Evolutionary conservation across 2,113 vertebrate species (phyloP).

Genomic region (Cettia cetti): DNA sequence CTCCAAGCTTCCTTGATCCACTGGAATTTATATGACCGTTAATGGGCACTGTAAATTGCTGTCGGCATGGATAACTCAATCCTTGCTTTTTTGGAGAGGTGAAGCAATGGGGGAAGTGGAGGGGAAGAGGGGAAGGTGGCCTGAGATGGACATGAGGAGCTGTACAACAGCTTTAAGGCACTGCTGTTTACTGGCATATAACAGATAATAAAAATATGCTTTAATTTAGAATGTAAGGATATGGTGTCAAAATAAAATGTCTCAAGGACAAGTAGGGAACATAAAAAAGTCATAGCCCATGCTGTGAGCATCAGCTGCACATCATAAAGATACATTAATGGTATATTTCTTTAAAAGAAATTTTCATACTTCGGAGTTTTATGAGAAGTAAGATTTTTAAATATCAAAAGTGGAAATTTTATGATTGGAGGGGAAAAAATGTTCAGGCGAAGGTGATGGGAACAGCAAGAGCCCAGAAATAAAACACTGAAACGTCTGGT

Average conservation of each 20-base stretch:
- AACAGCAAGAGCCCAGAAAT: neutral
- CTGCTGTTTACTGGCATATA: constrained; percentile 35
- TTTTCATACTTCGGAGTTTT: constrained; percentile 55
- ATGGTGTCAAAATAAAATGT: constrained; percentile 49
- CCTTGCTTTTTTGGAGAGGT: neutral
- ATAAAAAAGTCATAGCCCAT: constrained; percentile 53
- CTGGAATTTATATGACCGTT: constrained; percentile 59
- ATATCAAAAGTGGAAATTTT: constrained; percentile 63
- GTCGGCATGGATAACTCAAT: constrained; percentile 32
- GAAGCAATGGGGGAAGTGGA: neutral
- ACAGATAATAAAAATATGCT: constrained; percentile 63
- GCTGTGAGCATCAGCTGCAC: constrained; percentile 65
- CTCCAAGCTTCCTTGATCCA: constrained; percentile 62
- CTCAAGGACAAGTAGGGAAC: constrained; percentile 23
- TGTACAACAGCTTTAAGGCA: constrained; percentile 1
- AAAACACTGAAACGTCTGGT: neutral
- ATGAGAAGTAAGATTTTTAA: constrained; percentile 66
- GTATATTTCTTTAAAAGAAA: constrained; percentile 53
- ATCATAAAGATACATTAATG: constrained; percentile 72
- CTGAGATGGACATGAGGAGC: neutral
- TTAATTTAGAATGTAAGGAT: constrained; percentile 12
- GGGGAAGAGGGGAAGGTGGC: constrained; percentile 29
- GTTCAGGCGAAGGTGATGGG: neutral
- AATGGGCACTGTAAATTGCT: constrained; percentile 62
- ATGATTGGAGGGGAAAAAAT: neutral